Evolutionary conservation across 2,888 invertebrate species (phyloP), one percentile per base, ranked within the genome.

Genomic region (Lacanobia oleracea): DNA sequence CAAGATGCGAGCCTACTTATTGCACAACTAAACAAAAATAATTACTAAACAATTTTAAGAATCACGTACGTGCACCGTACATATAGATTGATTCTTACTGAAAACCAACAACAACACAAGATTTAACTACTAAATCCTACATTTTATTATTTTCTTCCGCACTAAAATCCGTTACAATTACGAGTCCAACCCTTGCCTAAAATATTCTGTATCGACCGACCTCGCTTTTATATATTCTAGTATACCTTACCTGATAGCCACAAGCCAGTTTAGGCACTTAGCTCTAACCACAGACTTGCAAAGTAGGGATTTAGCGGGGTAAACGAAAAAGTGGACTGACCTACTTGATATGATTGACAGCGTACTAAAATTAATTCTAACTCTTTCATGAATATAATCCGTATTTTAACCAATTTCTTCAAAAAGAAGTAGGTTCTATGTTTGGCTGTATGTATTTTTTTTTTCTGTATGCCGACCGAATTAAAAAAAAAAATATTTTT

Each of bases 131-230:
- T 0, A 18, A 75, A 51, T 18, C 7, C 21, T n/a, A 27, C 18
- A n/a, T 50, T 60, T 51, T 76, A 63, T 43, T 63, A 4, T 16
- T 48, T n/a, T 54, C 12, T 43, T 50, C 37, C 6, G 14, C 51
- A 33, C 16, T 7, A 62, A 12, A 56, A 67, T 67, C 63, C 53
- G 50, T 56, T 48, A 81, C 65, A 67, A 76, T 66, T 70, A 63
- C 59, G 18, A 54, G 23, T 54, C 50, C 61, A 16, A 63, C 50
- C 51, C 48, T 48, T 23, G 37, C 48, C 37, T 81, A 54, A 77
- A 71, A 72, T 69, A 69, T 81, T 77, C 82, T 40, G 48, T 81
- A 79, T 77, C 67, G 82, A 71, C 48, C 77, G 50, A 45, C 60
- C 54, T 33, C 63, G 6, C 33, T 43, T 51, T 78, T 76, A 62